Percentiles rank a stretch among this genome's conserved stretches.
Conservation (phyloP, 2,888 invertebrate genomes). For the Metacarcinus magister region DNA sequence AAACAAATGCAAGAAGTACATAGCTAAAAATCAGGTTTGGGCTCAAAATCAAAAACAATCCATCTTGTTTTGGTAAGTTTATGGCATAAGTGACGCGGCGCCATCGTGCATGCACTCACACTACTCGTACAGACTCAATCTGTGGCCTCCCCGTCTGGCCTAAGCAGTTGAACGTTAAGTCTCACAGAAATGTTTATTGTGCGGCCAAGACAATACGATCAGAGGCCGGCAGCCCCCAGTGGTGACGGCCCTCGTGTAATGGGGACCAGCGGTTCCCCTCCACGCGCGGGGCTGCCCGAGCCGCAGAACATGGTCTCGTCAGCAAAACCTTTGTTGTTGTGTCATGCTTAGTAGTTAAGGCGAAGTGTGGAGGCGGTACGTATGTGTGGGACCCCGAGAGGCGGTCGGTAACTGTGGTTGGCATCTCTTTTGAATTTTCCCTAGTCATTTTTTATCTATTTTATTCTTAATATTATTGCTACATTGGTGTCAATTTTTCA, state of each 20-base stretch:
- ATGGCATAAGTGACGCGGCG: neutral
- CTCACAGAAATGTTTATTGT: neutral
- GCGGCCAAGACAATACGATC: neutral
- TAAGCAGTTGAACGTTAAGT: neutral
- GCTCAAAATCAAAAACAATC: neutral
- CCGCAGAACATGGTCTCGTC: neutral
- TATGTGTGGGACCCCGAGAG: slow-evolving; percentile 53
- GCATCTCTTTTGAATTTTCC: slow-evolving; percentile 76
- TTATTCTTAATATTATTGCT: slow-evolving; percentile 76
- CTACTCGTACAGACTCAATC: neutral
- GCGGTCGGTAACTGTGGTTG: slow-evolving; percentile 77
- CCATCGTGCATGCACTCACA: neutral
- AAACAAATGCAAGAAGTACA: neutral
- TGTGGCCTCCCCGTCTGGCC: slow-evolving; percentile 10
- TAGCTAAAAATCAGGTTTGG: neutral
- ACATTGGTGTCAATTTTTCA: slow-evolving; percentile 80
- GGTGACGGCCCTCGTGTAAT: neutral
- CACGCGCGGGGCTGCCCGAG: neutral
- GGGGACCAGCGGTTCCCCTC: neutral
- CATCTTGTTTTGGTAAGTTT: neutral
- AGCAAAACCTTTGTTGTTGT: neutral
- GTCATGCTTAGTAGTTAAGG: slow-evolving; percentile 36
- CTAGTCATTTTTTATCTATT: slow-evolving; percentile 74
- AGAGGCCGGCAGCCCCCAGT: neutral
- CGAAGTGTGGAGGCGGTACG: slow-evolving; percentile 54